A percentile compares a stretch with the other conserved stretches of the same genome.
Conservation (phyloP, 2,113 vertebrate genomes). For the Eulemur rufifrons region DNA sequence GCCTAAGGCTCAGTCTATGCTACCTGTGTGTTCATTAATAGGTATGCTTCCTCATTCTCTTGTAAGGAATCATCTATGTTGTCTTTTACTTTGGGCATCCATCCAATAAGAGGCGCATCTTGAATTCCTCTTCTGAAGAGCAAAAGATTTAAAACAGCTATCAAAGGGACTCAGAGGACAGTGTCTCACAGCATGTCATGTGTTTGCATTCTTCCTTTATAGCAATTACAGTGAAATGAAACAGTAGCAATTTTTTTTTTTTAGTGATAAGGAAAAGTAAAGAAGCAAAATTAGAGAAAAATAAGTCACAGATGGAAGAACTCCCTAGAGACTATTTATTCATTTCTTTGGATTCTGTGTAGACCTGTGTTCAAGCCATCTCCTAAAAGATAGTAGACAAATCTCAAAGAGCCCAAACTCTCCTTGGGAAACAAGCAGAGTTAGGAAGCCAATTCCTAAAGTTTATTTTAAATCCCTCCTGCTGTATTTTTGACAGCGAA, state of each 20-base stretch:
- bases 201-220: neutral
- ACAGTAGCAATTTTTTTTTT: neutral
- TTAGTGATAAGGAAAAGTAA: neutral
- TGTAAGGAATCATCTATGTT: neutral
- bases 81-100: neutral
- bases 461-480: neutral
- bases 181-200: neutral
- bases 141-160: constrained; percentile 34
- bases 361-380: neutral
- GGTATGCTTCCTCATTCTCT: neutral
- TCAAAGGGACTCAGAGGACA: neutral
- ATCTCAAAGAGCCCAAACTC: neutral
- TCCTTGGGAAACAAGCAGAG: neutral
- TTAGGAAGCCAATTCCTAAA: neutral
- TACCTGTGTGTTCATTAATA: neutral
- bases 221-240: neutral
- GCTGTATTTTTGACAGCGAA: neutral
- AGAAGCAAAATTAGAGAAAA: neutral
- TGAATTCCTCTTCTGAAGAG: neutral
- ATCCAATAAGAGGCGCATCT: neutral
- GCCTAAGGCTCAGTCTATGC: neutral
- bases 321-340: neutral
- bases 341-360: neutral
- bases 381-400: neutral
- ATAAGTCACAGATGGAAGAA: neutral